phyloP scores from a whole-genome alignment of 1,140 invertebrate genomes.

The Adoxophyes honmai region DNA sequence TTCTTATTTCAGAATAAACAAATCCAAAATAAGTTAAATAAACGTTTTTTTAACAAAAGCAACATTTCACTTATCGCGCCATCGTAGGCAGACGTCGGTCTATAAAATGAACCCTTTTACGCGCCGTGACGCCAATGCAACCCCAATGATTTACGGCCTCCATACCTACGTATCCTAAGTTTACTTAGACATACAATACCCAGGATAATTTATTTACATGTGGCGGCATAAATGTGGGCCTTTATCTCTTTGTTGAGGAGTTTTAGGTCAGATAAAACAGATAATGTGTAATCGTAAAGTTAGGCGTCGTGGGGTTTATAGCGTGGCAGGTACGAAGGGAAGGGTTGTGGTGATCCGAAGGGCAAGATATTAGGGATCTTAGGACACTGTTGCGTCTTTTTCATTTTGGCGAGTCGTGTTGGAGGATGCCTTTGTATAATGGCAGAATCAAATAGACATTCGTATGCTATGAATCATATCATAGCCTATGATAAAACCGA shows the following conservation, averaged over 20 bases:
- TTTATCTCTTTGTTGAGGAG: constrained; percentile 69
- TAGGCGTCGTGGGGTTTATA: constrained; percentile 48
- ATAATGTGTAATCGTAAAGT: constrained; percentile 71
- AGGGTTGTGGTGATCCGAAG: background rate
- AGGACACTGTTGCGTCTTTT: no score
- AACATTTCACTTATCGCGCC: constrained; percentile 23
- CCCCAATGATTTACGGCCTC: constrained; percentile 55
- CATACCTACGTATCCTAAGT: constrained; percentile 48
- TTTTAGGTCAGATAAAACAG: constrained; percentile 68
- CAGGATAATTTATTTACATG: constrained; percentile 70
- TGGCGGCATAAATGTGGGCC: constrained; percentile 54
- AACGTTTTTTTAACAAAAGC: background rate
- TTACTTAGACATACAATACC: constrained; percentile 66
- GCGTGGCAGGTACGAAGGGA: constrained; percentile 4
- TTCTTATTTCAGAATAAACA: no score
- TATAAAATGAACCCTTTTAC: constrained; percentile 53
- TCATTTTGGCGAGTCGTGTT: no score
- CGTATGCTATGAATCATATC: no score
- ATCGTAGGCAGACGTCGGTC: constrained; percentile 20
- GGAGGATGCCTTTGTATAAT: no score
- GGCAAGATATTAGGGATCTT: no score
- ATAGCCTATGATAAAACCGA: no score
- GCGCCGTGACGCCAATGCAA: constrained; percentile 40
- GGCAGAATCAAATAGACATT: no score
- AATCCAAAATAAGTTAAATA: background rate